Evolutionary conservation across 2,113 vertebrate species (phyloP), one percentile per base, ranked within the genome.

Genomic region (Podilymbus podiceps): DNA sequence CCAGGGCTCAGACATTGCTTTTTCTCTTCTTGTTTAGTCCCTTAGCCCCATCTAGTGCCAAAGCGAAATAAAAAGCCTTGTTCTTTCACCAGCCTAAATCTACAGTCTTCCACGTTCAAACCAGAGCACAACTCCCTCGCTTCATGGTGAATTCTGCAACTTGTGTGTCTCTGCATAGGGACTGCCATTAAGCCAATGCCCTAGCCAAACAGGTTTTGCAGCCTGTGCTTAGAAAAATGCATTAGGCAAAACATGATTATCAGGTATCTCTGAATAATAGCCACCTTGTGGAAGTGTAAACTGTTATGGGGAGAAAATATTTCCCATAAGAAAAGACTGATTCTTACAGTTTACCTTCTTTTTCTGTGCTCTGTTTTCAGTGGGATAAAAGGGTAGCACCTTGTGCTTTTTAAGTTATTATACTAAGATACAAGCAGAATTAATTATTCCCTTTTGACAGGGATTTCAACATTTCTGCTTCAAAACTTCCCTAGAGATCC

Each of bases 21-120:
- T 25, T 20, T 11, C 12, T 4, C 24, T 64, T 35, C 62, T 90
- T 89, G 9, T 33, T 53, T 49, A 53, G 88, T 91, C 68, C 84
- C 89, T 88, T 62, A 95, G 90, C 94, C 38, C 97, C 97, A 96
- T 50, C 97, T 97, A 97, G 97, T 56, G 96, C 46, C 93, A 44
- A 76, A 88, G 22, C 1, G 8, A 40, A 56, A 75, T 22, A 35
- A 75, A 89, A 66, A 64, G 5, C 23, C 23, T 35, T 8, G 4
- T 17, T 72, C 59, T 50, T 46, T 42, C 38, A 40, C 13, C 66
- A 73, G 64, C 20, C 24, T 53, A 22, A 60, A 62, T 25, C 0
- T 1, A 38, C 38, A 6, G 3, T 5, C 30, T 30, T 19, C 35
- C 3, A 30, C 88, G 15, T 5, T 27, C 23, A 30, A 35, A 40